Base-by-base conservation (phyloP, 2,888 invertebrate species). In the Macrosoma leucophasiata region DNA sequence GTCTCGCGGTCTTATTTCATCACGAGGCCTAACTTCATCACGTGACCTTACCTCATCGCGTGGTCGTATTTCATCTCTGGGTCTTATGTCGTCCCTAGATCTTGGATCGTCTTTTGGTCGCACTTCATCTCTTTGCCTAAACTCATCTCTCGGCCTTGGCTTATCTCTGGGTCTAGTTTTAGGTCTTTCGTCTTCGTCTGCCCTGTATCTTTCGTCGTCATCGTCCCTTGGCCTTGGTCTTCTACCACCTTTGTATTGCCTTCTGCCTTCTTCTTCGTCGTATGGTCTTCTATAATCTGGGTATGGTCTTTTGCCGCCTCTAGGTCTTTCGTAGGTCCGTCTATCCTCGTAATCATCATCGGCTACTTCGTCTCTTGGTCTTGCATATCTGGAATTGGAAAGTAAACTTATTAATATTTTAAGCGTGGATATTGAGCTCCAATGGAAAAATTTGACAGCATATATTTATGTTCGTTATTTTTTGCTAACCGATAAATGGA, bases 321-420 rank as follows among this genome's bases (percentile, higher is more conserved):
- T 67, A 3, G 62, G 60, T 50, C 81, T 73, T 7, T 77, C 74
- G 37, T 73, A 74, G 0, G 67, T 57, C 52, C 82, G 62, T 35
- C 76, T 63, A 0, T 76, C 74, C 24, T 72, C 73, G 21, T 75
- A 70, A 15, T 79, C 78, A 2, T 75, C 77, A 19, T 67, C 73
- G 5, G 43, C 27, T 39, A 43, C 27, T n/a, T 78, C 71, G 2
- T 85, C 81, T 46, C 87, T 76, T 5, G 84, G 77, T 33, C 85
- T 70, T 3, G 69, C 84, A 42, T 79, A 78, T 52, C 86, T 86
- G 61, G 4, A 70, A 68, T 10, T 86, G 61, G 4, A 70, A 68
- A 9, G 21, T 35, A 27, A 4, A 17, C 26, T 2, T 11, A 4
- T 26, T 17, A 13, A 27, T 26, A 29, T 27, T 17, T 26, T 23